Conservation (phyloP, 2,888 invertebrate species). For the Trypoxylon attenuatum region DNA sequence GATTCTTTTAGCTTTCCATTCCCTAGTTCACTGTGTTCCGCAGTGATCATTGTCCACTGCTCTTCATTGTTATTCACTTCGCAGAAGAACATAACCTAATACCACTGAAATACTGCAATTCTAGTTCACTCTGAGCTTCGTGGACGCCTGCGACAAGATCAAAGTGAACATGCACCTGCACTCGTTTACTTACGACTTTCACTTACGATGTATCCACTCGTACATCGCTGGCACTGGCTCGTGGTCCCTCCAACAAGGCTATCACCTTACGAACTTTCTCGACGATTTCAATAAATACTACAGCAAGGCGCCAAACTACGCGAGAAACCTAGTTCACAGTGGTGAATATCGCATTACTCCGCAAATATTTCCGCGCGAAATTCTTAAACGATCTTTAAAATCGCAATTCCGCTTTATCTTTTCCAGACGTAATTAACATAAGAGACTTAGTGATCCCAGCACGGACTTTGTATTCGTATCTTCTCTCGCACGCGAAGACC, state of each 20-base stretch:
- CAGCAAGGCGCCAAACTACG: slow-evolving; percentile 85
- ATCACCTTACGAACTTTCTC: slow-evolving; percentile 84
- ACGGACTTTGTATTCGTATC: slow-evolving; percentile 81
- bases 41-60: no score
- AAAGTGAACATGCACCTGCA: slow-evolving; percentile 84
- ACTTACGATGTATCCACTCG: slow-evolving; percentile 81
- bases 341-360: no score
- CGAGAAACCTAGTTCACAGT: slow-evolving; percentile 83
- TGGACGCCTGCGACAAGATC: slow-evolving; percentile 82
- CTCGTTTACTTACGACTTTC: slow-evolving; percentile 87
- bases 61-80: no score
- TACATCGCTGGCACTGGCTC: slow-evolving; percentile 79
- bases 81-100: no score
- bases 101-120: slow-evolving; percentile 4
- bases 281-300: slow-evolving; percentile 87
- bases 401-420: no score
- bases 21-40: no score
- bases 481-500: slow-evolving; percentile 80
- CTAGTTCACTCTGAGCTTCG: slow-evolving; percentile 79
- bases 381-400: no score
- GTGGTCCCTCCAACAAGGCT: slow-evolving; percentile 78
- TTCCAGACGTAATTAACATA: slow-evolving; percentile 77
- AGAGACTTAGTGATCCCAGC: slow-evolving; percentile 80
- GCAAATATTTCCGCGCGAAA: no score
- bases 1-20: no score